Evolutionary conservation across 2,888 invertebrate species (phyloP), one percentile per base, ranked within the genome.

Genomic region (Tenthredo amoena): DNA sequence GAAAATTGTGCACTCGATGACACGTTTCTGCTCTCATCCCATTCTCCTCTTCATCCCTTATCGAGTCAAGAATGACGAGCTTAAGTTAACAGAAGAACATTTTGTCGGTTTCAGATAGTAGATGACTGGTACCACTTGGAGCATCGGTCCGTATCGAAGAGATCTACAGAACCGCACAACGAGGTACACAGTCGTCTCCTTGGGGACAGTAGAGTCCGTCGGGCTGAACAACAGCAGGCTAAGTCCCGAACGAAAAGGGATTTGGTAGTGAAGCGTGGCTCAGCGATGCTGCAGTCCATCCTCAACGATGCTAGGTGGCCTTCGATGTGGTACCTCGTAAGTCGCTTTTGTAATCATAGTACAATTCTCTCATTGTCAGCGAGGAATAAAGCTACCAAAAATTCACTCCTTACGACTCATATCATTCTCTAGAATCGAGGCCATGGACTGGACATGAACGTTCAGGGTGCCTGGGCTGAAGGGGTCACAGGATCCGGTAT

Each of bases 291-390:
- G 43, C 88, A 88, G 92, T 87, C 93, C 90, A 37, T 95, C 87
- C 95, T 98, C 88, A 97, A 97, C 92, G 99, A 99, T 94, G 98
- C 97, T 50, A 97, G 97, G 94, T 99, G 99, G 99, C 96, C 97
- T 55, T 96, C 96, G 90, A 99, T 98, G 98, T 99, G 99, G 99
- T 99, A 99, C 94, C 95, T 99, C 96, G 99, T 99, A 95, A 96
- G 98, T 96, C 76, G 31, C 88, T 84, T 85, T 84, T 10, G n/a
- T 34, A 21, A 34, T 81, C 9, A 65, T 10, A n/a, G 18, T 21
- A 1, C 3, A 7, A 26, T 34, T 68, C 34, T 9, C 4, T 9
- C 6, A 50, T 12, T 9, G n/a, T 31, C n/a, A 72, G 37, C 72
- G 47, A 74, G 15, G 34, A 58, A 31, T n/a, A 4, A 18, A 18